phyloP scores from a whole-genome alignment of 2,888 invertebrate genomes.

The Oxycera nigricornis region DNA sequence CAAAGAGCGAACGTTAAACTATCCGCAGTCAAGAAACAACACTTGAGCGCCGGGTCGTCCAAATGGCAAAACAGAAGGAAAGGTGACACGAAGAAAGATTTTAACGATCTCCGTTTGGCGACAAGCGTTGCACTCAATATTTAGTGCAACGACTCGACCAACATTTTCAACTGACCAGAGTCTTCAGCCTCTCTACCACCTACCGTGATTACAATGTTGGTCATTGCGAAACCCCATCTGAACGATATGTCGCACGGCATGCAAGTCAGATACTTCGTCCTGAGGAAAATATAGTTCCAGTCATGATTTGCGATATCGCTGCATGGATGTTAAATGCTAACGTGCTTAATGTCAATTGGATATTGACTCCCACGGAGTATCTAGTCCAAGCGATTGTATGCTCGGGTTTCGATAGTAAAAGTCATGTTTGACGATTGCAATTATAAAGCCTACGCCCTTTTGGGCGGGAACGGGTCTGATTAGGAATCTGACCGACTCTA shows the following conservation, averaged over 20 bases:
- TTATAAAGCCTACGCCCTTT: neutral
- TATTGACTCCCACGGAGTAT: constrained; percentile 20
- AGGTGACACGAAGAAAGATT: constrained; percentile 34
- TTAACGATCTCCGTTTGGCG: constrained; percentile 1
- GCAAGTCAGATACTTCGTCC: neutral
- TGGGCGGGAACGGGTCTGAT: neutral
- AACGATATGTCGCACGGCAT: constrained; percentile 14
- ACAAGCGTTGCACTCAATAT: constrained; percentile 17
- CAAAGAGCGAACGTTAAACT: neutral
- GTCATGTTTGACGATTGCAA: neutral
- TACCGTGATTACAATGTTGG: constrained; percentile 26
- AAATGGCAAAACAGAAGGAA: constrained; percentile 17
- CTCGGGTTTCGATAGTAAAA: neutral
- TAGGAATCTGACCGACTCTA: neutral
- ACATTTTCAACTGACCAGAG: constrained; percentile 30
- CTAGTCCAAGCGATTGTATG: constrained; percentile 2
- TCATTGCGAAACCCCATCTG: constrained; percentile 18
- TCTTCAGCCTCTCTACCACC: constrained; percentile 18
- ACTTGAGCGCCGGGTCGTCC: neutral
- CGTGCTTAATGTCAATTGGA: constrained; percentile 8
- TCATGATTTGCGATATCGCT: constrained; percentile 32
- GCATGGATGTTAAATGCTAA: constrained; percentile 7
- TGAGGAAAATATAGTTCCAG: neutral
- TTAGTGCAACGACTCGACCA: constrained; percentile 6
- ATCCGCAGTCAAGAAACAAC: neutral